These are phyloP conservation scores for Sorex fumeus DNA, from an alignment of 2,113 vertebrate species.

Conservation along the genomic window DNA sequence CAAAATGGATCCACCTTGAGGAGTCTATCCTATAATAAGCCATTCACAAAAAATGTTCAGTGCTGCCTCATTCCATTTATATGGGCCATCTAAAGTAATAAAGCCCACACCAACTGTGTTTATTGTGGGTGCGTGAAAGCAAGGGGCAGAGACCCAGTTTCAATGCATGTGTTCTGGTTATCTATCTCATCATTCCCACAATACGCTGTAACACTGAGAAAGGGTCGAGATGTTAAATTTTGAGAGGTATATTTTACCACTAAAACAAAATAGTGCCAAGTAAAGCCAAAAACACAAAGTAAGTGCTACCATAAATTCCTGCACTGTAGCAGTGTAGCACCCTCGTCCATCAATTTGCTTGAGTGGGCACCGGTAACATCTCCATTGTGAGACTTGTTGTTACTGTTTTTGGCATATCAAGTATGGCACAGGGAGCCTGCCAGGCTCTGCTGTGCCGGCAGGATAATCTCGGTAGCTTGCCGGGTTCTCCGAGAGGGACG, in stretches of 20 bases:
- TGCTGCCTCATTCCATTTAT: neutral
- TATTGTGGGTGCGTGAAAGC: rapidly evolving
- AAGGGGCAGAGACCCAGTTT: too few species aligned
- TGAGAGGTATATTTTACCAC: neutral
- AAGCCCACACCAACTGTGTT: neutral
- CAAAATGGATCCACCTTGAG: neutral
- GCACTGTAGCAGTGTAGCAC: too few species aligned
- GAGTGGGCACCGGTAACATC: too few species aligned
- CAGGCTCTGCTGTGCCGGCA: too few species aligned
- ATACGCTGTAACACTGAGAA: neutral
- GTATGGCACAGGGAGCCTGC: too few species aligned
- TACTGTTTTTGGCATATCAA: too few species aligned
- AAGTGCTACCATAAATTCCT: neutral
- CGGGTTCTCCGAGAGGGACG: too few species aligned
- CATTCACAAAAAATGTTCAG: neutral
- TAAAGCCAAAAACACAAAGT: neutral
- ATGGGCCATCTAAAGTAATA: neutral
- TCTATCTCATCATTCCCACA: too few species aligned
- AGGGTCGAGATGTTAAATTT: too few species aligned
- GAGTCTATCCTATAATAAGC: neutral
- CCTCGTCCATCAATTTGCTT: too few species aligned
- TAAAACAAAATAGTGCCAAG: neutral
- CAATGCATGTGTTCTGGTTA: neutral
- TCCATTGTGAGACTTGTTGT: too few species aligned
- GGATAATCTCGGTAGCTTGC: too few species aligned